Conservation (phyloP, 2,797 vertebrate genomes). For the Poeciliopsis gracilis region DNA sequence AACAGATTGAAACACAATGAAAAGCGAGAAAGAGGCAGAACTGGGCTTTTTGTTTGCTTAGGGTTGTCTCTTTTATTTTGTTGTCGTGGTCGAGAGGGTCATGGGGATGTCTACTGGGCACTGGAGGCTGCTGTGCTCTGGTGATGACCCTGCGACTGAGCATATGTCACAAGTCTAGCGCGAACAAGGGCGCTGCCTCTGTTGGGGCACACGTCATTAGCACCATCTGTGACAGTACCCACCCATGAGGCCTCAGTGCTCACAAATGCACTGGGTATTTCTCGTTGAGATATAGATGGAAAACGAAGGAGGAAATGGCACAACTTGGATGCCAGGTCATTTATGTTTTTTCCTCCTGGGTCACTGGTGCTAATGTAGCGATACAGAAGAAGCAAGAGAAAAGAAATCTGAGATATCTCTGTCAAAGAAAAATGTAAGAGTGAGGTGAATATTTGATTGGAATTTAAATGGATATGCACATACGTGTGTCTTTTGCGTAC, state of each 20-base stretch:
- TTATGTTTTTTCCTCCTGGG: constrained; percentile 37
- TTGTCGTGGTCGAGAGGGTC: constrained; percentile 51
- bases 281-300: constrained; percentile 35
- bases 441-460: constrained; percentile 18
- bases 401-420: constrained; percentile 26
- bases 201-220: constrained; percentile 77
- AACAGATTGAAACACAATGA: constrained; percentile 74
- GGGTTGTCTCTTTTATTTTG: constrained; percentile 71
- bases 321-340: constrained; percentile 23
- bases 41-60: constrained; percentile 68
- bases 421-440: constrained; percentile 20
- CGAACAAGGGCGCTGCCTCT: constrained; percentile 71
- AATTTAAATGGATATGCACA: constrained; percentile 29
- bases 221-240: constrained; percentile 81
- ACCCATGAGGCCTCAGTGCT: constrained; percentile 72
- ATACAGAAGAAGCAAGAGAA: background rate
- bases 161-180: constrained; percentile 81
- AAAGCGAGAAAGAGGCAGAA: constrained; percentile 57
- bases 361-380: constrained; percentile 48
- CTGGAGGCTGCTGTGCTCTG: constrained; percentile 61
- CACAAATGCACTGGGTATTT: constrained; percentile 57
- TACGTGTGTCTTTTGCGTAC: constrained; percentile 33
- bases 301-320: constrained; percentile 36
- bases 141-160: constrained; percentile 74
- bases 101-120: constrained; percentile 65